These are phyloP conservation scores for Hydropsyche tenuis DNA, from an alignment of 1,140 invertebrate genomes.

Conservation along the genomic window DNA sequence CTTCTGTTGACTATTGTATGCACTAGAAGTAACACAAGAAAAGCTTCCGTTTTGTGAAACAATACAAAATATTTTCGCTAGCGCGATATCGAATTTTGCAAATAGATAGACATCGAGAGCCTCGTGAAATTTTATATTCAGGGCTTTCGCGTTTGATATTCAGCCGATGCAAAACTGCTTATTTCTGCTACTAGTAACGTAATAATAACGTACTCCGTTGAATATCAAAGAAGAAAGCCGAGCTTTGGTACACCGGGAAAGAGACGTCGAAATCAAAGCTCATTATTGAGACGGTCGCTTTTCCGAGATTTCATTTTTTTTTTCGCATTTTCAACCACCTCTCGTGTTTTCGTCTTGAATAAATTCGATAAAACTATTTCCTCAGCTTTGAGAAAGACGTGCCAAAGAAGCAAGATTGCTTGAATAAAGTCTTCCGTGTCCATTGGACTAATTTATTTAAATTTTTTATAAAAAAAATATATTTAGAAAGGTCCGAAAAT, in stretches of 20 bases:
- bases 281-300: slow-evolving; percentile 6
- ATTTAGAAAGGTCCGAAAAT: too few relatives aligned
- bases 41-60: background rate
- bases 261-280: slow-evolving; percentile 15
- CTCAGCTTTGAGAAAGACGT: background rate
- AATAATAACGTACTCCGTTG: slow-evolving; percentile 15
- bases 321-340: background rate
- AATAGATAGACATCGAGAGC: background rate
- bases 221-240: slow-evolving; percentile 10
- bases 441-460: too few relatives aligned
- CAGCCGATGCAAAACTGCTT: slow-evolving; percentile 11
- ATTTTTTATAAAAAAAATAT: too few relatives aligned
- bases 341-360: background rate
- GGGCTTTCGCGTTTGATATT: slow-evolving; percentile 15
- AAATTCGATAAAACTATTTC: slow-evolving; percentile 7
- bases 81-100: background rate
- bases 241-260: too few relatives aligned
- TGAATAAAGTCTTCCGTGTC: slow-evolving; percentile 1
- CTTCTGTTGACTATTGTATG: too few relatives aligned
- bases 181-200: slow-evolving; percentile 2
- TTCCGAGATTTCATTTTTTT: too few relatives aligned
- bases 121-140: slow-evolving; percentile 14
- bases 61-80: slow-evolving; percentile 5
- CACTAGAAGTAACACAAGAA: too few relatives aligned
- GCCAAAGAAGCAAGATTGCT: background rate